phyloP scores from a whole-genome alignment of 2,113 vertebrate genomes.

The Podilymbus podiceps region DNA sequence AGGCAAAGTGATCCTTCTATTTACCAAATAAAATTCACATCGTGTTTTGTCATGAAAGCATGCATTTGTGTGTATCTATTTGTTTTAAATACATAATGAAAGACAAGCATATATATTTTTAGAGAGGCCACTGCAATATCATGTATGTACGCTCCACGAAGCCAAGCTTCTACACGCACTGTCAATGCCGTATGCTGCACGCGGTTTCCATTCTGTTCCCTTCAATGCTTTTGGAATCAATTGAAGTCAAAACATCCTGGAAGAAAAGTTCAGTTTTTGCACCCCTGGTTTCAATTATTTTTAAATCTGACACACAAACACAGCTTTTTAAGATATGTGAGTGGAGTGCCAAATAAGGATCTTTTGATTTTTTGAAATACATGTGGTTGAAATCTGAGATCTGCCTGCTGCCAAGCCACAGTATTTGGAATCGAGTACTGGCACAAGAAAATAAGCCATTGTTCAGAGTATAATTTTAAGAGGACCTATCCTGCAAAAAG shows the following conservation, averaged over 20 bases:
- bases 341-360: slow-evolving; percentile 82
- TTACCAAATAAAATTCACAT: not conserved
- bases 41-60: not conserved
- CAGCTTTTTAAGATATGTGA: slow-evolving; percentile 83
- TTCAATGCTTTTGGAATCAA: slow-evolving; percentile 71
- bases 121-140: not conserved
- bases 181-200: not conserved
- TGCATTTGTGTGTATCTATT: not conserved
- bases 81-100: not conserved
- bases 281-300: slow-evolving; percentile 83
- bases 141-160: not conserved
- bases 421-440: slow-evolving; percentile 81
- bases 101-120: not conserved
- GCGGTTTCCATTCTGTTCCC: slow-evolving; percentile 53
- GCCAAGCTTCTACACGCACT: rapidly evolving
- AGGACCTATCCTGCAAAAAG: slow-evolving; percentile 70
- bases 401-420: slow-evolving; percentile 87
- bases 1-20: not conserved
- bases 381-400: slow-evolving; percentile 98
- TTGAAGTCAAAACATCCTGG: slow-evolving; percentile 79
- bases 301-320: slow-evolving; percentile 82
- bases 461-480: slow-evolving; percentile 78
- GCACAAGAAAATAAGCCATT: slow-evolving; percentile 88
- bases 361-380: slow-evolving; percentile 89
- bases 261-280: slow-evolving; percentile 74